Evolutionary conservation across 23 tunicate species (phyloP).

Genomic region (Corella eumyota): DNA sequence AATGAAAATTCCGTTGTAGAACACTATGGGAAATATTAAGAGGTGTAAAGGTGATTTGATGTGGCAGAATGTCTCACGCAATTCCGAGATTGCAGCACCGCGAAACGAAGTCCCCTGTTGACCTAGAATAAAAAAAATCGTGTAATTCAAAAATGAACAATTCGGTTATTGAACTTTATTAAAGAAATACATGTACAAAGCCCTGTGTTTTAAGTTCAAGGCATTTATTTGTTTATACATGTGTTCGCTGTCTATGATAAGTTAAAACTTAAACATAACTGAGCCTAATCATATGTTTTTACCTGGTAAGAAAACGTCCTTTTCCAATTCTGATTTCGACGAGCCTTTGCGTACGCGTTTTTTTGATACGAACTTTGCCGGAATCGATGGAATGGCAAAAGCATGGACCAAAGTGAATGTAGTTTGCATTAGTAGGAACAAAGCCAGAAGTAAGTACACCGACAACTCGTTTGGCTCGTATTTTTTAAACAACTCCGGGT

Average conservation of each 20-base stretch:
- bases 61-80: constrained; percentile 36
- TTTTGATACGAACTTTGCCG: neutral
- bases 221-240: neutral
- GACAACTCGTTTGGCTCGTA: constrained; percentile 34
- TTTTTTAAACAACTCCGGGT: constrained; percentile 18
- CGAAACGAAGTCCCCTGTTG: neutral
- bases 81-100: constrained; percentile 6
- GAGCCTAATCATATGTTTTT: neutral
- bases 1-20: constrained; percentile 29
- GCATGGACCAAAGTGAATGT: constrained; percentile 49
- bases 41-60: constrained; percentile 28
- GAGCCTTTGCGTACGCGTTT: neutral
- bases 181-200: neutral
- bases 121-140: neutral
- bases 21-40: constrained; percentile 26
- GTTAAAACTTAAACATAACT: neutral
- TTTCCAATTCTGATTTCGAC: neutral
- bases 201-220: too few species aligned
- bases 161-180: neutral
- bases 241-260: neutral
- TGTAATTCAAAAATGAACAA: neutral
- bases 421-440: constrained; percentile 39
- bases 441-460: constrained; percentile 20
- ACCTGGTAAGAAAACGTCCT: constrained; percentile 1
- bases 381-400: constrained; percentile 20